phyloP scores from a whole-genome alignment of 2,113 vertebrate species.

The Pseudois nayaur region DNA sequence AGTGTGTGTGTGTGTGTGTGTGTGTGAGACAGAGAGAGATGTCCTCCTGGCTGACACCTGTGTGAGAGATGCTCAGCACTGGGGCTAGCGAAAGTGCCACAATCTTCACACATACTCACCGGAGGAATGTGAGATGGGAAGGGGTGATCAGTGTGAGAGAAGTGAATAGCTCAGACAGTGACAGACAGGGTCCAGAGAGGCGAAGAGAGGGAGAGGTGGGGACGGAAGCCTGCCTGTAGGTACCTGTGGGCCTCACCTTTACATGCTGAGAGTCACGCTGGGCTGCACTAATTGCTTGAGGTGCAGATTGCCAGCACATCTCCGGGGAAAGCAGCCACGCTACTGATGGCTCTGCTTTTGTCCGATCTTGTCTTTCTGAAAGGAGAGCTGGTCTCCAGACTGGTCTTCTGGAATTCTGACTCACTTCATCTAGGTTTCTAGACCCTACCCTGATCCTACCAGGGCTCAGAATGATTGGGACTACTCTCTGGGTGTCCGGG shows the following conservation, averaged over 20 bases:
- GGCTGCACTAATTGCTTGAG: neutral
- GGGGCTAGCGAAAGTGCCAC: neutral
- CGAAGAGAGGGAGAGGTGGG: neutral
- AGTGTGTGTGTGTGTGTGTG: neutral
- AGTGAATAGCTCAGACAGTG: neutral
- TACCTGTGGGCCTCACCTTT: too few relatives aligned
- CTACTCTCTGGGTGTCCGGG: accelerated
- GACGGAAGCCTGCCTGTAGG: neutral
- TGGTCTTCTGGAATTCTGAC: neutral
- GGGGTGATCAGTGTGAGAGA: neutral
- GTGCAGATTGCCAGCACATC: accelerated
- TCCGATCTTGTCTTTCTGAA: neutral
- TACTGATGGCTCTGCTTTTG: neutral
- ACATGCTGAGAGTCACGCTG: neutral
- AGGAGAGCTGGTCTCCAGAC: neutral
- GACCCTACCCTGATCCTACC: neutral
- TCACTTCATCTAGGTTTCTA: neutral
- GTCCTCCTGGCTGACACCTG: neutral
- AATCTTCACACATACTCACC: neutral
- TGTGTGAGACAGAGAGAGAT: neutral
- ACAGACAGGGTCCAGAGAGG: neutral
- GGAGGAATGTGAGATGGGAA: neutral
- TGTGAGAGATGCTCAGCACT: neutral
- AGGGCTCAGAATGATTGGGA: too few relatives aligned
- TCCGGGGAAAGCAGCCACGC: neutral